phyloP scores from a whole-genome alignment of 2,888 invertebrate genomes.

The Lepidocyrtinus sp. region DNA sequence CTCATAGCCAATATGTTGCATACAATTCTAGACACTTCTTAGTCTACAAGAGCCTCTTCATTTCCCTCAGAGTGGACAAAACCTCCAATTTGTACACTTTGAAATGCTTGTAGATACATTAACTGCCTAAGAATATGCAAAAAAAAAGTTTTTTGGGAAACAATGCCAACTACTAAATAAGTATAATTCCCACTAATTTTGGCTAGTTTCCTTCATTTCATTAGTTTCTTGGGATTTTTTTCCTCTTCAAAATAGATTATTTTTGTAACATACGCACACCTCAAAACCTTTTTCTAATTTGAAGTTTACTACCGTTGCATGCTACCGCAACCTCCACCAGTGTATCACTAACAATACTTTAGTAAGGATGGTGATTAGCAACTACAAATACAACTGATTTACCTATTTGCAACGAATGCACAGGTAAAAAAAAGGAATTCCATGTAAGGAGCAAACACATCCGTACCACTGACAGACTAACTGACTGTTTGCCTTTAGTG shows the following conservation, averaged over 20 bases:
- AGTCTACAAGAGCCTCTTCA: too few species aligned
- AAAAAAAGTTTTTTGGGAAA: too few species aligned
- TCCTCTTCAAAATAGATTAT: neutral
- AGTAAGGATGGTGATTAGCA: slow-evolving; percentile 39
- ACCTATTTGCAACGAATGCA: slow-evolving; percentile 13
- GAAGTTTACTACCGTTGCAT: neutral
- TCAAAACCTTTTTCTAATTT: too few species aligned
- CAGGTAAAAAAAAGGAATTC: neutral
- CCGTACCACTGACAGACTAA: slow-evolving; percentile 51
- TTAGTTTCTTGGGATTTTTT: neutral
- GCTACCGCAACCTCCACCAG: slow-evolving; percentile 1
- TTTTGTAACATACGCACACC: too few species aligned
- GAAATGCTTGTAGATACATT: too few species aligned
- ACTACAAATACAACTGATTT: slow-evolving; percentile 4
- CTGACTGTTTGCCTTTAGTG: slow-evolving; percentile 28
- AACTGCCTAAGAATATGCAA: too few species aligned
- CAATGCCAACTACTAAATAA: too few species aligned
- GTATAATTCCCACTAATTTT: neutral
- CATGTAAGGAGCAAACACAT: slow-evolving; percentile 29
- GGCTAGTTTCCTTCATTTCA: neutral
- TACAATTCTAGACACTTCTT: too few species aligned
- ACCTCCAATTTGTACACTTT: neutral
- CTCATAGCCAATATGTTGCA: too few species aligned
- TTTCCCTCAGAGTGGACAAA: too few species aligned
- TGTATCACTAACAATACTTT: neutral